These are phyloP conservation scores for Menura novaehollandiae DNA, from an alignment of 2,113 vertebrate genomes.

Conservation along the genomic window DNA sequence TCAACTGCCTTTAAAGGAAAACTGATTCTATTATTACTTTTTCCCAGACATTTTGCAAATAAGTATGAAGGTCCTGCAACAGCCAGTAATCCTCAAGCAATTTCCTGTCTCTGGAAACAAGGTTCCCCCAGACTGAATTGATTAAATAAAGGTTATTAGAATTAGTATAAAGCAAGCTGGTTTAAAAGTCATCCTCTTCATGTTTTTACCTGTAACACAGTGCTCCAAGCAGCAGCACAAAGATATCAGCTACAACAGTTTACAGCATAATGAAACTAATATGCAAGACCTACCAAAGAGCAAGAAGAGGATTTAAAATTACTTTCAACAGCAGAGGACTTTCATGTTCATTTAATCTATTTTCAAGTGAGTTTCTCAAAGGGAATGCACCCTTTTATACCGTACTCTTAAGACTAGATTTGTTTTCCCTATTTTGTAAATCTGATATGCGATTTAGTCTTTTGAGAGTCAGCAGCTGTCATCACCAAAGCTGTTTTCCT, in stretches of 20 bases:
- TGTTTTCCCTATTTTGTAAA: background rate
- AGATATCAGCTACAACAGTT: background rate
- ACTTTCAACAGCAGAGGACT: background rate
- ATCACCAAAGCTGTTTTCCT: background rate
- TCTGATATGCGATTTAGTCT: background rate
- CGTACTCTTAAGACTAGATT: background rate
- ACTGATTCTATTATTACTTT: background rate
- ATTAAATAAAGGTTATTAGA: conserved; percentile 12
- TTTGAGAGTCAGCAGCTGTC: background rate
- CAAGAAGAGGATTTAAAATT: background rate
- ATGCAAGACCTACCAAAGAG: background rate
- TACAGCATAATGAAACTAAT: background rate
- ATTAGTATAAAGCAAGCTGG: background rate
- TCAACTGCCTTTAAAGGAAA: conserved; percentile 18
- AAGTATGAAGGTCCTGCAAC: background rate
- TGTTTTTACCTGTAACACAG: background rate
- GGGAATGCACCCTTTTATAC: background rate
- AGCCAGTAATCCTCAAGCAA: conserved; percentile 27
- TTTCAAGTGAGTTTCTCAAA: background rate
- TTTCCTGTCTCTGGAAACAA: conserved; percentile 13
- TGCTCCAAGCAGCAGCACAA: background rate
- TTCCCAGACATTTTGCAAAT: background rate
- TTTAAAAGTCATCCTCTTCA: background rate
- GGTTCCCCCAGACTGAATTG: background rate
- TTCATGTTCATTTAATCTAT: background rate